Evolutionary conservation across 2,113 vertebrate genomes (phyloP), one percentile per base, ranked within the genome.

Genomic region (Mobula birostris): DNA sequence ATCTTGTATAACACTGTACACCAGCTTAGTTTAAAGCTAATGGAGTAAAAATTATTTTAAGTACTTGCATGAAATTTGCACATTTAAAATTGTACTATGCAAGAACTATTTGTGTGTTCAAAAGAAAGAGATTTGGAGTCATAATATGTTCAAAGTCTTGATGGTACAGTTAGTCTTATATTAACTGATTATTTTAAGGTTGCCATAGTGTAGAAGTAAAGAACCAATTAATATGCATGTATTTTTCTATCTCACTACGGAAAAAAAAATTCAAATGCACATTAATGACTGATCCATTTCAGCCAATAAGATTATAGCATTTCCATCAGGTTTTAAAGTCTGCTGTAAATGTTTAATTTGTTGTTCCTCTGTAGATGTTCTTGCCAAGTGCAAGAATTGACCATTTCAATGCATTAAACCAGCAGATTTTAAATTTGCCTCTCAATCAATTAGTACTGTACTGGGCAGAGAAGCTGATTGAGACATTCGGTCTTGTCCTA

Each of bases 1-100:
- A 93, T 27, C 66, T 93, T 93, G 36, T 70, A 93, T 56, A 56
- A 36, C 70, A 92, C 68, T 93, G 91, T 56, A 5, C 36, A 56
- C 32, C 48, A 93, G 32, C 70, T 93, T 93, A 56, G 32, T 90
- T 90, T 87, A 29, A 5, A 15, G 32, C 61, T 12, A 90, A 66
- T 68, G n/a, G 85, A 90, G 66, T 90, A 61, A 90, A 63, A 90
- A 19, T 32, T 17, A 63, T 88, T 66, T 74, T 27, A 56, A 76
- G 36, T 27, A 74, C 70, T 76, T 93, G 91, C 91, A 93, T 76
- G 91, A 93, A 56, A 93, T 74, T 93, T 93, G 91, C 91, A 93
- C 91, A 93, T 93, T 66, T 76, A 93, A 40, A 93, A 48, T 74
- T 40, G 66, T 56, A 93, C 2, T 29, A 72, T 74, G 72, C 9